phyloP scores from a whole-genome alignment of 2,113 vertebrate genomes.

The Gopherus flavomarginatus region DNA sequence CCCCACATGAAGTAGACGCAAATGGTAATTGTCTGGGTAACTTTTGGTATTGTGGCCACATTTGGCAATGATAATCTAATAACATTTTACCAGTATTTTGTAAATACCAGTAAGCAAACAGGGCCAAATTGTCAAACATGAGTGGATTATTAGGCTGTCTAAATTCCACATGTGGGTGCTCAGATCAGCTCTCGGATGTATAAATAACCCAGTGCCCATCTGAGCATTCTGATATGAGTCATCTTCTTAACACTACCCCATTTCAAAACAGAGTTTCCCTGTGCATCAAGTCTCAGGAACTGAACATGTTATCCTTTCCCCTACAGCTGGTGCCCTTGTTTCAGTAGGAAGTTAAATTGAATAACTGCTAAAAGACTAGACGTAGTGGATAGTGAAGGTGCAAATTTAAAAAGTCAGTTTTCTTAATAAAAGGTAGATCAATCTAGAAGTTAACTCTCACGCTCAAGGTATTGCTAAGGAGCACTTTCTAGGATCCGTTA shows the following conservation, averaged over 20 bases:
- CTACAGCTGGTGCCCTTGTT: not conserved
- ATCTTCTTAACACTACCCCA: not conserved
- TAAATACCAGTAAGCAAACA: not conserved
- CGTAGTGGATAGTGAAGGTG: rapidly evolving
- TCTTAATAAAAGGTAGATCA: not conserved
- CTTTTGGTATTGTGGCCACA: not conserved
- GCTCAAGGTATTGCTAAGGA: not conserved
- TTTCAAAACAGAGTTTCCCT: not conserved
- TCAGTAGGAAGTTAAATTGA: not conserved
- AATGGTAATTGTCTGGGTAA: not conserved
- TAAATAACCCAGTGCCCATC: not conserved
- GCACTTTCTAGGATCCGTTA: not conserved
- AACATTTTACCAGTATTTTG: not conserved
- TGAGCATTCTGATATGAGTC: not conserved
- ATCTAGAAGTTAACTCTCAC: not conserved
- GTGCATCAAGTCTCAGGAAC: not conserved
- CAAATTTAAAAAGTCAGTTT: not conserved
- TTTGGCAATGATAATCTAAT: not conserved
- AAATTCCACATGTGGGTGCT: not conserved
- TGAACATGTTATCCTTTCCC: not conserved
- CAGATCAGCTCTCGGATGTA: conserved; percentile 10
- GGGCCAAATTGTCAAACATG: conserved; percentile 6
- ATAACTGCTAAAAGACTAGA: not conserved
- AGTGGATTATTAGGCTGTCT: not conserved
- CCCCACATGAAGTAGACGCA: not conserved